These are phyloP conservation scores for Drosophila mayaguana DNA, from an alignment of 2,888 invertebrate genomes.

Conservation along the genomic window DNA sequence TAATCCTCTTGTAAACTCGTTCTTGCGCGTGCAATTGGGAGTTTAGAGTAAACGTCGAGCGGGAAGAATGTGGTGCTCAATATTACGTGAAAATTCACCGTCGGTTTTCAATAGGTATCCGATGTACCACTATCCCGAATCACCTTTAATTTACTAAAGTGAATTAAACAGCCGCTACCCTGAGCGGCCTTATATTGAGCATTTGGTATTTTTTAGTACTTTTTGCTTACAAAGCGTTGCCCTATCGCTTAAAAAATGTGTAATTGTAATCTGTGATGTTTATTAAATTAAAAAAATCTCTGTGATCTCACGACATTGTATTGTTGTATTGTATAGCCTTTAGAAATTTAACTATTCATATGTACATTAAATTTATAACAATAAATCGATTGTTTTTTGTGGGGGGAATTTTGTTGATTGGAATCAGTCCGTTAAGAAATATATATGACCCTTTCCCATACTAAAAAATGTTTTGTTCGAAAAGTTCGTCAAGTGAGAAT, in stretches of 20 bases:
- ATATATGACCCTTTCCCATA: background rate
- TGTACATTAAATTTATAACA: background rate
- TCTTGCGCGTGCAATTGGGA: conserved; percentile 15
- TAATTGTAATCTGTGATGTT: no score
- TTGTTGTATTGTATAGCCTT: no score
- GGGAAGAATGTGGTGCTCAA: conserved; percentile 34
- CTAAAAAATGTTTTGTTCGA: background rate
- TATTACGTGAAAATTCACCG: conserved; percentile 43
- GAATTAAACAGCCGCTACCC: background rate
- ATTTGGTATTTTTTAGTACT: conserved; percentile 13
- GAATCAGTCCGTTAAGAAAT: background rate
- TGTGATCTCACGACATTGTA: no score
- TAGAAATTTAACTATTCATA: background rate
- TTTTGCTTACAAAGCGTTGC: conserved; percentile 8
- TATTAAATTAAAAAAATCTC: no score
- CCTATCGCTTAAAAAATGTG: background rate
- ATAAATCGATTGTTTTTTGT: background rate
- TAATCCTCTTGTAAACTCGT: background rate
- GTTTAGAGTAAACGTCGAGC: conserved; percentile 22
- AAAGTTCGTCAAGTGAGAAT: background rate
- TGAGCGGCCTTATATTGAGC: background rate
- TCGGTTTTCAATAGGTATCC: conserved; percentile 8
- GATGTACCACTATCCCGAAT: conserved; percentile 20
- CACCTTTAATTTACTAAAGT: conserved; percentile 27
- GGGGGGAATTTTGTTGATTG: background rate